Evolutionary conservation across 2,797 vertebrate species (phyloP).

Genomic region (Acrossocheilus fasciatus): DNA sequence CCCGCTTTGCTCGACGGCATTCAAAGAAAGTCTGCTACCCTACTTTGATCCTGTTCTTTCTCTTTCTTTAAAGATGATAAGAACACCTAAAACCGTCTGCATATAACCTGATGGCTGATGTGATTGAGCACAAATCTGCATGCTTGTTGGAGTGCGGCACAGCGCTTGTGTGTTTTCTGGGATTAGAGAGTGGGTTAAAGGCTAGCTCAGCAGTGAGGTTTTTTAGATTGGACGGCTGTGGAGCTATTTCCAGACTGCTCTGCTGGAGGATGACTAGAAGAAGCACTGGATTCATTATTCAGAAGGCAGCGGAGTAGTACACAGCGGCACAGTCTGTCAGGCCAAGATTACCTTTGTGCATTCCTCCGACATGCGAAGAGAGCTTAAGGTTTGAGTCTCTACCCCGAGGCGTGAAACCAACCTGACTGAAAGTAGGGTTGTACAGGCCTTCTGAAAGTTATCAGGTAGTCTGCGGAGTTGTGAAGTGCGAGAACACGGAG

Average conservation of each 20-base stretch:
- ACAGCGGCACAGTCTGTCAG: conserved; percentile 74
- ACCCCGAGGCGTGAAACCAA: conserved; percentile 42
- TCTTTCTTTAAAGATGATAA: conserved; percentile 63
- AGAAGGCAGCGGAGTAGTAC: conserved; percentile 73
- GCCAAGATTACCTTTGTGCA: conserved; percentile 67
- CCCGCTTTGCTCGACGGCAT: conserved; percentile 67
- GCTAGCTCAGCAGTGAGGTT: conserved; percentile 49
- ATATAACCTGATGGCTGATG: neutral
- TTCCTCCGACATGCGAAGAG: conserved; percentile 29
- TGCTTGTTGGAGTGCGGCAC: neutral
- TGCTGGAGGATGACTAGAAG: conserved; percentile 79
- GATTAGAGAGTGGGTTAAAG: conserved; percentile 65
- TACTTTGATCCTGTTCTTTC: conserved; percentile 71
- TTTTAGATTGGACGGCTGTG: conserved; percentile 64
- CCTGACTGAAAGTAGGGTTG: conserved; percentile 29
- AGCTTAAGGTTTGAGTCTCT: conserved; percentile 48
- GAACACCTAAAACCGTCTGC: conserved; percentile 25
- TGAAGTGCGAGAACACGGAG: conserved; percentile 23
- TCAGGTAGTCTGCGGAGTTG: conserved; percentile 5
- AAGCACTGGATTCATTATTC: conserved; percentile 83
- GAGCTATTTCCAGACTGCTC: conserved; percentile 77
- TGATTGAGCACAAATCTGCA: neutral
- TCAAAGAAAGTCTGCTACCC: conserved; percentile 71
- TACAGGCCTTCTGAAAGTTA: conserved; percentile 28
- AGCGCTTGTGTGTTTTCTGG: conserved; percentile 21